Conservation (phyloP, 2,113 vertebrate species). For the Alligator sinensis region DNA sequence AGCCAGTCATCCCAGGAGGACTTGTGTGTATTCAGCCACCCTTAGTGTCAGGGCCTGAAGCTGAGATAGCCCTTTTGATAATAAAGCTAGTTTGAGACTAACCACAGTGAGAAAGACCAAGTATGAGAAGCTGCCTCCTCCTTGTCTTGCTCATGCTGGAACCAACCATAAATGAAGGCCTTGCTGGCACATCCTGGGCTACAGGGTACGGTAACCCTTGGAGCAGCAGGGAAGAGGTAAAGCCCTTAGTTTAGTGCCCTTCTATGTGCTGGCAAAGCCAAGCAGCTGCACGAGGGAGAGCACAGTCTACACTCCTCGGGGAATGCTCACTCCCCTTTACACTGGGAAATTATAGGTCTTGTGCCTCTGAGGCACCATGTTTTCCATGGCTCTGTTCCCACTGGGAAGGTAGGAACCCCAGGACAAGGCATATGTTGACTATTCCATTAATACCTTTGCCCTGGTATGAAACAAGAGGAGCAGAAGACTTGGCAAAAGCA, state of each 20-base stretch:
- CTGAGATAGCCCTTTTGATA: not conserved
- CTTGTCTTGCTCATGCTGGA: not conserved
- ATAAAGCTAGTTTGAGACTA: not conserved
- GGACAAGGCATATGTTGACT: not conserved
- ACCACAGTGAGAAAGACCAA: not conserved
- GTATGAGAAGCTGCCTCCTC: not conserved
- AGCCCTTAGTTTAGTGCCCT: not conserved
- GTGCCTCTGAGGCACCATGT: not conserved
- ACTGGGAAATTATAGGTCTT: not conserved
- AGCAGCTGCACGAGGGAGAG: not conserved
- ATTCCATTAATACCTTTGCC: not conserved
- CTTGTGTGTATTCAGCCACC: not conserved
- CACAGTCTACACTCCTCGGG: not conserved
- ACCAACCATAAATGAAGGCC: not conserved
- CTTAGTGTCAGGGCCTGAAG: not conserved
- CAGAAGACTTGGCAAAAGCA: not conserved
- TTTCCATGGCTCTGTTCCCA: not conserved
- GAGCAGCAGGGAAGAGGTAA: not conserved
- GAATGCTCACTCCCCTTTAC: not conserved
- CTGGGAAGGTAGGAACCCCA: not conserved
- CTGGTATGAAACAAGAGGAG: not conserved
- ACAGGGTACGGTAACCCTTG: not conserved
- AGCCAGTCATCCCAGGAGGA: not conserved
- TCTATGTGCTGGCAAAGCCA: not conserved
- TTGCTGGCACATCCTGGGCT: not conserved